phyloP scores from a whole-genome alignment of 2,113 vertebrate genomes.

The Poeciliopsis occidentalis region DNA sequence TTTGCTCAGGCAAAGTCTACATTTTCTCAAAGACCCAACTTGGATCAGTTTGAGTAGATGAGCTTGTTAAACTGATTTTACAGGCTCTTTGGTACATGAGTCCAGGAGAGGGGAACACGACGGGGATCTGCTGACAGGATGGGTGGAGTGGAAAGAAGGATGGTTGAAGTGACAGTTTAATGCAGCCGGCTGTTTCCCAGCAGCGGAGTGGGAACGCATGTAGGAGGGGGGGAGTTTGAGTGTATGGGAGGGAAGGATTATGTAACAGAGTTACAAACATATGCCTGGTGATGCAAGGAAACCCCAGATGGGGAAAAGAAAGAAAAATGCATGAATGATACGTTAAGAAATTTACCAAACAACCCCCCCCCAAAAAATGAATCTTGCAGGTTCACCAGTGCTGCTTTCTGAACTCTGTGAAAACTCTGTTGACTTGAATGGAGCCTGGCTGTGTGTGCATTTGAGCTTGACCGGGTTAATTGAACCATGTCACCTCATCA shows the following conservation, averaged over 20 bases:
- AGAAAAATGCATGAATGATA: slow-evolving; percentile 21
- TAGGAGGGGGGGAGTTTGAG: slow-evolving; percentile 52
- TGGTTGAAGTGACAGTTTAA: slow-evolving; percentile 31
- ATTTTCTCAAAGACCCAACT: slow-evolving; percentile 25
- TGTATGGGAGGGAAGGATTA: slow-evolving; percentile 44
- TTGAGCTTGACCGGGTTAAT: slow-evolving; percentile 59
- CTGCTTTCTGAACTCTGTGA: slow-evolving; percentile 3
- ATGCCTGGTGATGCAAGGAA: slow-evolving; percentile 66
- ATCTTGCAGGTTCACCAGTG: slow-evolving; percentile 15
- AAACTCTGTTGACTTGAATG: slow-evolving; percentile 12
- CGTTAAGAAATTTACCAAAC: slow-evolving; percentile 8
- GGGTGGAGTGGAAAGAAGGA: slow-evolving; percentile 32
- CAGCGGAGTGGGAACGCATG: slow-evolving; percentile 54
- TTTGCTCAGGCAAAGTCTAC: slow-evolving; percentile 21
- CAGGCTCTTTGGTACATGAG: slow-evolving; percentile 36
- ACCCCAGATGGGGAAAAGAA: slow-evolving; percentile 43
- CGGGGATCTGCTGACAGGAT: slow-evolving; percentile 34
- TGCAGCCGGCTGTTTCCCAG: slow-evolving; percentile 66
- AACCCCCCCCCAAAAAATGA: neutral
- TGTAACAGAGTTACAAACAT: slow-evolving; percentile 65
- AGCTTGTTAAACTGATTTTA: slow-evolving; percentile 63
- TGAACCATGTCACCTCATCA: slow-evolving; percentile 68
- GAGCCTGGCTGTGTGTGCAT: slow-evolving; percentile 27
- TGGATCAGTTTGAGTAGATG: slow-evolving; percentile 58
- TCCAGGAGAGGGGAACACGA: slow-evolving; percentile 68